Percentiles rank a stretch among this genome's conserved stretches.
phyloP scores from a whole-genome alignment of 2,797 vertebrate species.

The Petrocephalus schoutedeni region DNA sequence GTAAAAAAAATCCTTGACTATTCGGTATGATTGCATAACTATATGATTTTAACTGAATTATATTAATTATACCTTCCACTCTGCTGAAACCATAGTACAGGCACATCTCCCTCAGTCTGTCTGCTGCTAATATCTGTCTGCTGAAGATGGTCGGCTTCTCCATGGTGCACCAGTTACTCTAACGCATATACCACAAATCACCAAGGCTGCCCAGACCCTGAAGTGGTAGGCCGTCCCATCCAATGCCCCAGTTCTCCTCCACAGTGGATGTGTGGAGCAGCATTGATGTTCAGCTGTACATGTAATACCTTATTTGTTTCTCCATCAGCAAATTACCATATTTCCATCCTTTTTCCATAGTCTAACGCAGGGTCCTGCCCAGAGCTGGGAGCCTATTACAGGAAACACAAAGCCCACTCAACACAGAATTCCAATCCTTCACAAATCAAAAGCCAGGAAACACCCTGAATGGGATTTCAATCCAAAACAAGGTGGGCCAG shows the following conservation, averaged over 20 bases:
- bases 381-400: neutral
- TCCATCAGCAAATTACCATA: neutral
- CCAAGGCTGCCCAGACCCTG: neutral
- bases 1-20: neutral
- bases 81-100: neutral
- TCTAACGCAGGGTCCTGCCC: neutral
- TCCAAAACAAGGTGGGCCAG: neutral
- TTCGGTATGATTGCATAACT: neutral
- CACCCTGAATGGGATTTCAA: neutral
- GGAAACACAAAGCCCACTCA: neutral
- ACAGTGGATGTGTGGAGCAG: neutral
- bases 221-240: neutral
- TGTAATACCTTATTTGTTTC: neutral
- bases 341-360: neutral
- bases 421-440: neutral
- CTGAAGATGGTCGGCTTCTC: neutral
- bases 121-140: neutral
- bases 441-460: neutral
- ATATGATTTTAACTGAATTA: neutral
- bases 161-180: neutral
- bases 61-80: neutral
- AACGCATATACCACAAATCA: neutral
- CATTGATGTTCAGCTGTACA: neutral
- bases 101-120: neutral
- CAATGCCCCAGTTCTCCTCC: neutral